These are phyloP conservation scores for Argentina silus DNA, from an alignment of 2,797 vertebrate species.

Conservation along the genomic window DNA sequence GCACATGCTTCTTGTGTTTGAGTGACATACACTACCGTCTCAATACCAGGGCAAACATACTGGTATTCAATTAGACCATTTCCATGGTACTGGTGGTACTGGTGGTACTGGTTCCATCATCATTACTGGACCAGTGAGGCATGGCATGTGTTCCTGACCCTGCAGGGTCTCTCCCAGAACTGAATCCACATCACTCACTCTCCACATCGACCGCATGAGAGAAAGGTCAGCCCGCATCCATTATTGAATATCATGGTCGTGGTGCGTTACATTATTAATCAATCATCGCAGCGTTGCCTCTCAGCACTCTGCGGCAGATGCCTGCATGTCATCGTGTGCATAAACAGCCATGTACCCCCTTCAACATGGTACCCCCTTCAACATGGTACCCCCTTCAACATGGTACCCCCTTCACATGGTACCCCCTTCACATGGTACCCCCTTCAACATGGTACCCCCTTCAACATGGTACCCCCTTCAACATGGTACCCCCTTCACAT, in stretches of 20 bases:
- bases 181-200: slow-evolving; percentile 25
- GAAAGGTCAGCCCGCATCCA: slow-evolving; percentile 73
- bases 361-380: not conserved
- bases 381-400: too few species aligned
- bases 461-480: too few species aligned
- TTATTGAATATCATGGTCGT: slow-evolving; percentile 70
- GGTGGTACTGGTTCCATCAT: too few species aligned
- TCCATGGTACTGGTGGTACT: too few species aligned
- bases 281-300: slow-evolving; percentile 57
- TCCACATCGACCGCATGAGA: slow-evolving; percentile 53
- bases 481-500: too few species aligned
- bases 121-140: not conserved
- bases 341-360: too few species aligned
- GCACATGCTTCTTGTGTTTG: not conserved
- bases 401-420: too few species aligned
- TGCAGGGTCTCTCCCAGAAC: not conserved
- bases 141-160: not conserved
- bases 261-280: slow-evolving; percentile 74
- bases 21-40: not conserved
- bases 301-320: slow-evolving; percentile 24
- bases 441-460: too few species aligned
- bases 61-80: too few species aligned
- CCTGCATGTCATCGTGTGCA: too few species aligned
- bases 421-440: too few species aligned
- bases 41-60: too few species aligned